These are phyloP conservation scores for Thamnophis sirtalis DNA, from an alignment of 2,113 vertebrate species.

Conservation along the genomic window DNA sequence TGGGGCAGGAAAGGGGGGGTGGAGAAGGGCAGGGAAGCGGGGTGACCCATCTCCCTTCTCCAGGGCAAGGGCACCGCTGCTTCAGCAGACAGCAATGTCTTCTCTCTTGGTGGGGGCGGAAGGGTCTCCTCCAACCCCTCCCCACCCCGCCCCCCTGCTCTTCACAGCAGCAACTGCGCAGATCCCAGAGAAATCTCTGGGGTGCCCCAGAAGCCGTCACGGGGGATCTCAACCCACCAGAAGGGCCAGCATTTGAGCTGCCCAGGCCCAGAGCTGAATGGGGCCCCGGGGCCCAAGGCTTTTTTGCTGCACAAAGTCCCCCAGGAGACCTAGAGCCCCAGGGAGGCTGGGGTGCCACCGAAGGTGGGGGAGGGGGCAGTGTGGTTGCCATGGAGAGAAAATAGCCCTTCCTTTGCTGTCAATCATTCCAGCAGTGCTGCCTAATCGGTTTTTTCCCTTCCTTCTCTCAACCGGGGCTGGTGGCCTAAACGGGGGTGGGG, in stretches of 20 bases:
- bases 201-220: not conserved
- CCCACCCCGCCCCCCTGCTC: not conserved
- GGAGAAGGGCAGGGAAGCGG: not conserved
- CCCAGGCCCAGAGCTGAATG: not conserved
- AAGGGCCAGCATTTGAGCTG: not conserved
- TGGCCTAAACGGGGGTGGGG: not conserved
- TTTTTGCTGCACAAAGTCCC: not conserved
- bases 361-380: not conserved
- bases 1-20: not conserved
- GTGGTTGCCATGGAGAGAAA: constrained; percentile 8
- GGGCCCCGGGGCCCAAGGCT: not conserved
- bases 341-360: not conserved
- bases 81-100: not conserved
- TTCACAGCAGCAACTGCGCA: not conserved
- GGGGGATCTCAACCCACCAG: not conserved
- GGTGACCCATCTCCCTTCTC: not conserved
- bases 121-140: not conserved
- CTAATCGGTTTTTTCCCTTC: not conserved
- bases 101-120: not conserved
- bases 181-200: no score
- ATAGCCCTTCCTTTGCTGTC: not conserved
- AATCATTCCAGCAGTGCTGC: not conserved
- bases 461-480: not conserved
- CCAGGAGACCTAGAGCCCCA: not conserved
- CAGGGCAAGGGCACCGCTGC: not conserved